Base-by-base conservation (phyloP, 2,797 vertebrate genomes). In the Macrochelys suwanniensis region DNA sequence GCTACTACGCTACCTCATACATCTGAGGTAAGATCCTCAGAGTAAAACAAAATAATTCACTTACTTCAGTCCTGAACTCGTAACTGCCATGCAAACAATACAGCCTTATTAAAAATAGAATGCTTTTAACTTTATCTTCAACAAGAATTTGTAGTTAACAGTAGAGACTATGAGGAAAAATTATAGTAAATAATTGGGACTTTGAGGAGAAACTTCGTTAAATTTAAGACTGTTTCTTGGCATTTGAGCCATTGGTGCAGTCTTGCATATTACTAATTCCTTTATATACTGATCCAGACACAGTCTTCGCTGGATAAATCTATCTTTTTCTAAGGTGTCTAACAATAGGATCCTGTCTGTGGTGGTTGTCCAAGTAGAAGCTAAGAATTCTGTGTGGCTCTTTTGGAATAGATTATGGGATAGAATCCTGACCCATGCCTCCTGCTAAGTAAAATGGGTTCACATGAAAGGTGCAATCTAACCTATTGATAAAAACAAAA, bases 1-100 rank as follows among this genome's bases (percentile, higher is more conserved):
- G 97, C 99, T 99, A 96, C 98, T 99, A 98, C 99, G 99, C 99
- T 99, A 99, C 99, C 99, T 99, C 98, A 99, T 99, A 97, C 99
- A 99, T 97, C 99, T 99, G 99, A 99, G 99, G 99, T 99, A 93
- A 97, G 94, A 37, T 92, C 37, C 77, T 95, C 5, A n/a, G 49
- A 91, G 82, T 37, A 26, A 59, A 17, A 37, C 45, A 74, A 79
- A 94, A 82, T 49, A 50, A 0, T 87, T 50, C 5, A 23, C 82
- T 2, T 59, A 79, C 81, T 50, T 93, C 45, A 50, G 37, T 81
- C 37, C 28, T 74, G 42, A 17, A 45, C 33, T 88, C 1, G 0
- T 19, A 0, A 37, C 56, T 95, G 82, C 56, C 86, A 91, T 87
- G 68, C 79, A 57, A 76, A 47, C 0, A 74, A 6, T 47, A 12